These are phyloP conservation scores for Penaeus japonicus DNA, from an alignment of 1,140 invertebrate genomes.

Conservation along the genomic window DNA sequence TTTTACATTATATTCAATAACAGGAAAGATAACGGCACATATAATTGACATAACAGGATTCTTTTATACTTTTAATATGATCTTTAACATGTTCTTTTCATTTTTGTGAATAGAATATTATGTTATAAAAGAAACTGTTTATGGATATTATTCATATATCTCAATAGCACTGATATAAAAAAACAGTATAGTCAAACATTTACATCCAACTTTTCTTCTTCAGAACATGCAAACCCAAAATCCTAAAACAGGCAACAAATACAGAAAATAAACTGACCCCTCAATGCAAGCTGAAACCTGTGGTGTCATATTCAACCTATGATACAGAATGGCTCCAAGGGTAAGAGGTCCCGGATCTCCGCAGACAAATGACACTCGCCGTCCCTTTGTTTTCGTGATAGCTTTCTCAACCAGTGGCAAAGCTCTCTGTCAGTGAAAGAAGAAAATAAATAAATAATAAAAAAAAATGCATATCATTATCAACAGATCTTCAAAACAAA, in stretches of 20 bases:
- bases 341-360: conserved; percentile 11
- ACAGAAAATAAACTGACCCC: background rate
- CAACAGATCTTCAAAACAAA: background rate
- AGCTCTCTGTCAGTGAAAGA: conserved; percentile 33
- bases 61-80: no score
- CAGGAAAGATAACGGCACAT: no score
- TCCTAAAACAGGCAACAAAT: background rate
- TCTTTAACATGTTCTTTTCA: no score
- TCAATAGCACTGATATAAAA: no score
- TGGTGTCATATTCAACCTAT: background rate
- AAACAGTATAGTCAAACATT: no score
- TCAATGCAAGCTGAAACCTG: background rate
- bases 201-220: background rate
- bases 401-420: background rate
- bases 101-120: no score
- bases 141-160: no score
- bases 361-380: conserved; percentile 8
- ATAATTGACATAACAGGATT: no score
- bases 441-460: background rate
- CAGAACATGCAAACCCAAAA: background rate
- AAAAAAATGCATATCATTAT: background rate
- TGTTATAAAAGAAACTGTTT: no score
- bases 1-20: no score
- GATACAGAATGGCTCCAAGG: background rate
- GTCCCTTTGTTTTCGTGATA: background rate